Base-by-base conservation (phyloP, 2,888 invertebrate genomes). In the Drosophila pseudotalamancana region DNA sequence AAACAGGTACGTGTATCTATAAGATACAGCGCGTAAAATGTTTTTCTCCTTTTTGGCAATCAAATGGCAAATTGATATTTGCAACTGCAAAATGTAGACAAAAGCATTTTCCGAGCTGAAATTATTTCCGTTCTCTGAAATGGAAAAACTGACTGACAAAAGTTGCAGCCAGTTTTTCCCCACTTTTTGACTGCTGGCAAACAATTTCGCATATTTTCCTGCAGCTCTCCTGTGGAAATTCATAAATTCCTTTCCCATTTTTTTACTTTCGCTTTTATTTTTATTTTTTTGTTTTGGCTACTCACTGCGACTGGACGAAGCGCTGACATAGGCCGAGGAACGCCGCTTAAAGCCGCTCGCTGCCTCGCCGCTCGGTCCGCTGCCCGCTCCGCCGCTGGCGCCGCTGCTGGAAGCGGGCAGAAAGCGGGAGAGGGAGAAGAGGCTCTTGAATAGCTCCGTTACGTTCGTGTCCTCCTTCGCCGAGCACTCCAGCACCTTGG, bases 381-480 rank as follows among this genome's bases (percentile, higher is more conserved):
- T 64, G 6, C 93, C 93, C 40, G 92, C 89, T 43, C 94, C 77
- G 19, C 74, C 72, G 54, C 49, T 16, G 27, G 11, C 34, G 49
- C 84, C 86, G 77, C 93, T 93, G 54, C 93, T 90, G 66, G 94
- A 94, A 71, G 93, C 93, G 29, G 94, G 94, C 71, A 95, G 91
- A 76, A 96, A 94, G 81, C 95, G 94, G 51, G 96, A 95, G 53
- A 97, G 92, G 32, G 95, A 94, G 68, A 97, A 93, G 89, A 97
- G 94, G 57, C 94, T 94, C 87, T 95, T 94, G 92, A 97, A 97
- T 60, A 97, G 94, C 77, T 97, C 96, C 83, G 94, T 94, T 70
- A 97, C 94, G 90, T 95, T 95, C 87, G 94, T 93, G 90, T 96
- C 95, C 88, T 95, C 95, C 90, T 95, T 96, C 12, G 96, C 96